Conservation (phyloP, 1,140 invertebrate genomes). For the Drosophila biarmipes region DNA sequence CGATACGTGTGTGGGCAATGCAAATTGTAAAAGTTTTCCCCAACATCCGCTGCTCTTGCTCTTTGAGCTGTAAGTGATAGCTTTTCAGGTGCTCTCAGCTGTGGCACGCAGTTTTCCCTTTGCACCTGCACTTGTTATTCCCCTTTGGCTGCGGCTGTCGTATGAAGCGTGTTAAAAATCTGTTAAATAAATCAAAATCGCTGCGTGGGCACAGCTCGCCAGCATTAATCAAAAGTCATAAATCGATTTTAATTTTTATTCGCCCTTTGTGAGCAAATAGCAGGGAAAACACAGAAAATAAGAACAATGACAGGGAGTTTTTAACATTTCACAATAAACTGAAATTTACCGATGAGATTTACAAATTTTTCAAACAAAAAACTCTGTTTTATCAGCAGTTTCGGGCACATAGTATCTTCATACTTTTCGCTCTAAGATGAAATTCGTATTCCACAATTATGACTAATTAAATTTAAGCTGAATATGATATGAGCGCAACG, state of each 20-base stretch:
- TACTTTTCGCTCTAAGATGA: background rate
- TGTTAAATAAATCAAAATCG: conserved; percentile 62
- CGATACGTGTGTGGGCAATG: conserved; percentile 56
- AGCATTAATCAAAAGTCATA: conserved; percentile 50
- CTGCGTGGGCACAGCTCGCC: conserved; percentile 30
- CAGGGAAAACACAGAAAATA: background rate
- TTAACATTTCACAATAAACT: background rate
- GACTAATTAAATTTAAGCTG: no score
- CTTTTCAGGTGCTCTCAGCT: conserved; percentile 64
- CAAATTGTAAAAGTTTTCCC: conserved; percentile 59
- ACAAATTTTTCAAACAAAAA: no score
- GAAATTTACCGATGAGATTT: background rate
- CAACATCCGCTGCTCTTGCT: conserved; percentile 35
- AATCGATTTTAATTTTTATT: conserved; percentile 42
- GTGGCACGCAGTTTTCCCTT: conserved; percentile 41
- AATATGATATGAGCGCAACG: no score
- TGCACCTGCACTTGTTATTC: conserved; percentile 25
- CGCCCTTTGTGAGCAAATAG: background rate
- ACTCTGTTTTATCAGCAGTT: no score
- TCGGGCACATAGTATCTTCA: background rate
- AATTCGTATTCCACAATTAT: background rate
- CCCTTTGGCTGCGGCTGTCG: conserved; percentile 14
- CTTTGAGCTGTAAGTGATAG: conserved; percentile 80
- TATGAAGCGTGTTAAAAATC: conserved; percentile 51
- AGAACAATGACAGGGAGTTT: background rate